Base-by-base conservation (phyloP, 2,797 vertebrate species). In the Odontamblyopus rebecca region DNA sequence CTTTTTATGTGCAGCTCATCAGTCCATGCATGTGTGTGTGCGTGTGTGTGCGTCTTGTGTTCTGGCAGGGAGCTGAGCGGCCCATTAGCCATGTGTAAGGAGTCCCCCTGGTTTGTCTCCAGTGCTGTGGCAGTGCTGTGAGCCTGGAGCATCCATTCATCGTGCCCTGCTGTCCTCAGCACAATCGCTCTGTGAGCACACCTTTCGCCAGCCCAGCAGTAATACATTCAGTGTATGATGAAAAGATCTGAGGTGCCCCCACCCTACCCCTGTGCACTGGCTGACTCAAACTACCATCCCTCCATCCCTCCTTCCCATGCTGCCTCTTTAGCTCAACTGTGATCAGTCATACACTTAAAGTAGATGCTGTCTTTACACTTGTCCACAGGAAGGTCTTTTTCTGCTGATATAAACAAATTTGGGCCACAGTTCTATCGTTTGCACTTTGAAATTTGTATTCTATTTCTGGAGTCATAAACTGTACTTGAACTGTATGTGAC, bases 101-200 rank as follows among this genome's bases (percentile, higher is more conserved):
- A 86, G 84, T 80, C 85, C 90, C 84, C 80, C 82, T 79, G 86
- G 88, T 88, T 89, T 81, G 70, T 87, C 85, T 87, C 88, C 86
- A 85, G 85, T 86, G 84, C 72, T 78, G 83, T 79, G 78, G 79
- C 79, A 74, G 83, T 82, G 74, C 77, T 85, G 76, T 63, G 78
- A 11, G 19, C 84, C 75, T 69, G 76, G 71, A 82, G 86, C 29
- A 35, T 74, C 84, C 81, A 92, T 92, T 90, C 86, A 91, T 92
- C 85, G 85, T 82, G 76, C 70, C 88, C 90, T 90, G 89, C 90
- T 89, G 85, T 86, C 85, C 85, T 92, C 90, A 89, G 90, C 91
- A 89, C 82, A 86, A 91, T 87, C 79, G 50, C 72, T 83, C 71
- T 83, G 83, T 75, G 76, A 87, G 76, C 78, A 70, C 79, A 82